A percentile compares a stretch with the other conserved stretches of the same genome.
These are phyloP conservation scores for Sesia apiformis DNA, from an alignment of 2,888 invertebrate genomes.

Conservation along the genomic window DNA sequence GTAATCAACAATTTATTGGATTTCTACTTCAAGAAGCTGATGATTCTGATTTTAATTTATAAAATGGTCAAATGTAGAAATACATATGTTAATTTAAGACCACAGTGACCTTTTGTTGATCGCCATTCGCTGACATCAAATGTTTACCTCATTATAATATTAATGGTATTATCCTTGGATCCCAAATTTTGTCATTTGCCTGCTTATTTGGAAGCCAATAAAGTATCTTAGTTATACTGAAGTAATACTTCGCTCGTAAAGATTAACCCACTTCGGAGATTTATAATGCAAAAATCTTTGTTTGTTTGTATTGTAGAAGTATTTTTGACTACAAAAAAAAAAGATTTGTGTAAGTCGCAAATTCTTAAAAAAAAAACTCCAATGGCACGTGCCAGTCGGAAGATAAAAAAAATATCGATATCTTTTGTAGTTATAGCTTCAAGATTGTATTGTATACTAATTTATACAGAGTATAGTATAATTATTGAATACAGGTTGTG, in stretches of 20 bases:
- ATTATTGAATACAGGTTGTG: too few relatives aligned
- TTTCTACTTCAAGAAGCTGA: too few relatives aligned
- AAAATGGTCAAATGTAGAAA: slow-evolving; percentile 3
- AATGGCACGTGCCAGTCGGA: too few relatives aligned
- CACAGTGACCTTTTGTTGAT: slow-evolving; percentile 10
- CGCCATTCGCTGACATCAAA: background rate
- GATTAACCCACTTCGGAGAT: background rate
- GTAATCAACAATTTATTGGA: too few relatives aligned
- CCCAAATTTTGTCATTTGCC: slow-evolving; percentile 18
- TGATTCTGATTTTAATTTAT: background rate
- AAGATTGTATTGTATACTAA: too few relatives aligned
- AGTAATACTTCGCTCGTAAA: background rate
- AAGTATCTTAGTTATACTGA: background rate
- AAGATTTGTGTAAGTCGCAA: too few relatives aligned
- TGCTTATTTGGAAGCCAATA: background rate
- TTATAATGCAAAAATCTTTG: background rate
- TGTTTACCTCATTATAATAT: slow-evolving; percentile 29
- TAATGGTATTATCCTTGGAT: slow-evolving; percentile 32
- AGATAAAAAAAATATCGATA: too few relatives aligned
- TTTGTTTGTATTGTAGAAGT: too few relatives aligned
- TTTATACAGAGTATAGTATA: too few relatives aligned
- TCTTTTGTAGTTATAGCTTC: too few relatives aligned
- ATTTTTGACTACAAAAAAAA: too few relatives aligned
- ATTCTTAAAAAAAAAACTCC: too few relatives aligned
- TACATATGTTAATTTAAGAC: slow-evolving; percentile 17